Base-by-base conservation (phyloP, 2,888 invertebrate species). In the Drosophila neutralis region DNA sequence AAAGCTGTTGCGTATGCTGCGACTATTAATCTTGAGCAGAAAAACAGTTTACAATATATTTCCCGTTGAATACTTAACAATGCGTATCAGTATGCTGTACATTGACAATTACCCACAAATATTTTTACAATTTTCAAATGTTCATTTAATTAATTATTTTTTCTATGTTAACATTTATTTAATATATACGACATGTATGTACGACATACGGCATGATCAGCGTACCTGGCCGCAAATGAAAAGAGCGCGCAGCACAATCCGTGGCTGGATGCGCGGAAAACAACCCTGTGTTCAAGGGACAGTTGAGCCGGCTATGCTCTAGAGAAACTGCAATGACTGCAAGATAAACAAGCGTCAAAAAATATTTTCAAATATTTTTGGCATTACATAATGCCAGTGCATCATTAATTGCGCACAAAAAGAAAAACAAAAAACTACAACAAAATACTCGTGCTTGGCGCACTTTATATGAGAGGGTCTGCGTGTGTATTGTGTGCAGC, bases 221-320 rank as follows among this genome's bases (percentile, higher is more conserved):
- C 60, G 51, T 64, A 68, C 10, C 4, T 38, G 24, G 15, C 60
- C 38, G 4, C 36, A 35, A 24, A 29, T 18, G 27, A 68, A 54
- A 69, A 64, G 18, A 58, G 62, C 76, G 80, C 77, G 80, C 42
- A 24, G 80, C 42, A 24, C 35, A 45, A 45, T 45, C 52, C 10
- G 18, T 40, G 4, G 15, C 42, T 64, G 8, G 4, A 15, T 24
- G 24, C 24, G 31, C 27, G 59, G 27, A 67, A 62, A 77, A 85
- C 88, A 71, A 27, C 80, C 76, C 85, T 69, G 82, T 67, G 24
- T 64, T 59, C 38, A 21, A 36, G 58, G 60, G 11, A 48, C 60
- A 69, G 51, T 67, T 71, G 38, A 60, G 67, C 57, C 69, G 77
- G 78, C 48, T 61, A 57, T 40, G 59, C 38, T 40, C 42, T 24